These are phyloP conservation scores for Eptesicus fuscus DNA, from an alignment of 2,113 vertebrate genomes.

Conservation along the genomic window DNA sequence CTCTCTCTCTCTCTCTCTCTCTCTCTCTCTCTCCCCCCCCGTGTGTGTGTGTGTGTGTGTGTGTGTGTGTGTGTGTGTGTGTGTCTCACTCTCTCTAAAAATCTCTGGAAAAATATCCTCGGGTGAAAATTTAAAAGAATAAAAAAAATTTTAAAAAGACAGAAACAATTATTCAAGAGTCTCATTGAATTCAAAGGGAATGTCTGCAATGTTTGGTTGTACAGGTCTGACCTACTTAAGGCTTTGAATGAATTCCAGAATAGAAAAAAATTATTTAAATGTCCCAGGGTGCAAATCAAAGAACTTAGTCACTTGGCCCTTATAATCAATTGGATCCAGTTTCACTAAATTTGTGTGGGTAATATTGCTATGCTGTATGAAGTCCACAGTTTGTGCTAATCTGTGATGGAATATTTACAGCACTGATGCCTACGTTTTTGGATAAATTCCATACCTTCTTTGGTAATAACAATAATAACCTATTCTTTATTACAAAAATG, in stretches of 20 bases:
- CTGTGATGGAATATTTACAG: not conserved
- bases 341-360: not conserved
- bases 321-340: not conserved
- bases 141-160: not conserved
- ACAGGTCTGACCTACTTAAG: not conserved
- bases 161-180: not conserved
- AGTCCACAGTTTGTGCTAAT: not conserved
- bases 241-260: not conserved
- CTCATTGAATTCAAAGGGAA: not conserved
- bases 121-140: too few relatives aligned
- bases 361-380: not conserved
- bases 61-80: too few relatives aligned
- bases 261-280: not conserved
- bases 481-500: not conserved
- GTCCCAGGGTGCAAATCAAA: not conserved
- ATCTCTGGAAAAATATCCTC: too few relatives aligned
- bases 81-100: too few relatives aligned
- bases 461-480: not conserved
- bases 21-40: too few relatives aligned
- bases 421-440: not conserved
- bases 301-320: not conserved
- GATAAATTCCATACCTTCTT: not conserved
- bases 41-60: too few relatives aligned
- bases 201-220: not conserved
- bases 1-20: too few relatives aligned